phyloP scores from a whole-genome alignment of 2,797 vertebrate species.

The Crypturellus tataupa region DNA sequence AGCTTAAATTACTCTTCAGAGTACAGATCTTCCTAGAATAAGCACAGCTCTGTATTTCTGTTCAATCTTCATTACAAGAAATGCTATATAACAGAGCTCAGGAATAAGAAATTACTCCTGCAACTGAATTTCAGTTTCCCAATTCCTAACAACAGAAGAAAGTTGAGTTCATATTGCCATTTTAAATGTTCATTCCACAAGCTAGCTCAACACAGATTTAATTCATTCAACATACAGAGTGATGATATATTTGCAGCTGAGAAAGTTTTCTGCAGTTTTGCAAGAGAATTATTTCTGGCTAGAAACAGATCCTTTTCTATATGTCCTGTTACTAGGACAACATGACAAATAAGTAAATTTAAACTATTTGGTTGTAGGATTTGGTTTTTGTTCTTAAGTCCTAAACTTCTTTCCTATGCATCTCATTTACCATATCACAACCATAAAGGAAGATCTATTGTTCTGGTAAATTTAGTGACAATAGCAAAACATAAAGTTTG shows the following conservation, averaged over 20 bases:
- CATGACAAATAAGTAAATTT: constrained; percentile 45
- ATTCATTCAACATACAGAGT: constrained; percentile 29
- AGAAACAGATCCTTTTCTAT: constrained; percentile 44
- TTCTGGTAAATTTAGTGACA: not conserved
- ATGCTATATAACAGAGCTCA: not conserved
- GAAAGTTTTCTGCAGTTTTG: constrained; percentile 19
- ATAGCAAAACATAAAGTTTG: not conserved
- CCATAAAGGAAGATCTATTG: not conserved
- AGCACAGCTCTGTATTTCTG: not conserved
- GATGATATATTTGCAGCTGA: constrained; percentile 3
- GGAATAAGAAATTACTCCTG: not conserved
- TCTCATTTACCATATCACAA: not conserved
- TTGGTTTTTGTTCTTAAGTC: not conserved
- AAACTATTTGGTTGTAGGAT: not conserved
- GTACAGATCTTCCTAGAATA: not conserved
- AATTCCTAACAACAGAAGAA: constrained; percentile 26
- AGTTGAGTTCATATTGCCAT: constrained; percentile 28
- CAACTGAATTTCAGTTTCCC: not conserved
- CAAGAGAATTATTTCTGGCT: constrained; percentile 16
- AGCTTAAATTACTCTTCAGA: not conserved
- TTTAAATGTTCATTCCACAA: constrained; percentile 42
- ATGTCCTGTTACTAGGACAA: constrained; percentile 52
- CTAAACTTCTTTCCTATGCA: not conserved
- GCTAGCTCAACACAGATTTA: constrained; percentile 45
- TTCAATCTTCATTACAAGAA: constrained; percentile 35